Evolutionary conservation across 2,113 vertebrate genomes (phyloP).

Genomic region (Atrichornis clamosus): DNA sequence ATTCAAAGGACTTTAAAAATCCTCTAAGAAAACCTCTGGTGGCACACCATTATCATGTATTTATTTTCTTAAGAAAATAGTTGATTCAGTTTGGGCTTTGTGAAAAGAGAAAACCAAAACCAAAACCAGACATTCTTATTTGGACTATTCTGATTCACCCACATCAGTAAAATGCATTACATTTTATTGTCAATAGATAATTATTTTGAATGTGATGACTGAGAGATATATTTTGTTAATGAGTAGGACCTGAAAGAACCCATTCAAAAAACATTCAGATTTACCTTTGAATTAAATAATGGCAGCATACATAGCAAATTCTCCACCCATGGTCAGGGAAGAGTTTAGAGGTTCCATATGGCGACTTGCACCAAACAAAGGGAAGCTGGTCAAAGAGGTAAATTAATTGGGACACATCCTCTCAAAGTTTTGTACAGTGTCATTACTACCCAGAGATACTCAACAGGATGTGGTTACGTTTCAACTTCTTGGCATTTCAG

Average conservation of each 20-base stretch:
- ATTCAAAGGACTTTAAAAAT: background rate
- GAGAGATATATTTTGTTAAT: constrained; percentile 6
- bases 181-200: background rate
- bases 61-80: background rate
- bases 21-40: background rate
- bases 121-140: background rate
- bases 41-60: background rate
- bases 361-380: constrained; percentile 77
- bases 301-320: background rate
- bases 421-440: constrained; percentile 71
- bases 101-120: background rate
- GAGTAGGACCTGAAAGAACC: constrained; percentile 3
- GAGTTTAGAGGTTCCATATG: constrained; percentile 88
- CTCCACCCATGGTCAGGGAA: constrained; percentile 49
- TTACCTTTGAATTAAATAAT: constrained; percentile 38
- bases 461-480: constrained; percentile 68
- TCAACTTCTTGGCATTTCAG: constrained; percentile 65
- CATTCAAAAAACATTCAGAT: constrained; percentile 14
- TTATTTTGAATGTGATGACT: background rate
- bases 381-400: constrained; percentile 73
- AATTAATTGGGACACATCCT: constrained; percentile 74
- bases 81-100: background rate
- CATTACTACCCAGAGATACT: constrained; percentile 70
- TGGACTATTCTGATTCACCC: background rate
- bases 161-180: background rate